Conservation (phyloP, 2,797 vertebrate species). For the Thalassophryne amazonica region DNA sequence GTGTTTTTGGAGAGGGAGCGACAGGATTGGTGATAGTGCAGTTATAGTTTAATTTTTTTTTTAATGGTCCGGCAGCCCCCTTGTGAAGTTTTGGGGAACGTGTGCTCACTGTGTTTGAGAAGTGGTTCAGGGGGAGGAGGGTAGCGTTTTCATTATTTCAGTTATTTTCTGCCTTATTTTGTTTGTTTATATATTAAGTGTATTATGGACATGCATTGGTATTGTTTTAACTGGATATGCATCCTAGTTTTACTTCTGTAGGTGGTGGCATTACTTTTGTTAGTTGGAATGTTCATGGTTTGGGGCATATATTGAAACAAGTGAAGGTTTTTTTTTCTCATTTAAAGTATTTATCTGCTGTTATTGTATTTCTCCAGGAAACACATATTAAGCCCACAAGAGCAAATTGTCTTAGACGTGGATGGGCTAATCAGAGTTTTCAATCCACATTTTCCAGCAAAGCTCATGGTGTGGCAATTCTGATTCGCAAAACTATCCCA, state of each 20-base stretch:
- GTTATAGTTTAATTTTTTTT: background rate
- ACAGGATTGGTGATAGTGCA: too few species aligned
- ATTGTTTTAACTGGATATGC: background rate
- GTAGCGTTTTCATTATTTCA: background rate
- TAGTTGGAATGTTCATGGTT: background rate
- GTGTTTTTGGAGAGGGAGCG: background rate
- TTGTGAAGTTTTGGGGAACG: too few species aligned
- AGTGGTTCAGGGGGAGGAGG: background rate
- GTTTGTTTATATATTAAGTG: background rate
- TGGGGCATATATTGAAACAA: background rate
- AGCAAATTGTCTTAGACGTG: too few species aligned
- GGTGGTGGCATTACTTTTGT: background rate
- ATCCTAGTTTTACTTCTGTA: background rate
- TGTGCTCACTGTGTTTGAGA: background rate
- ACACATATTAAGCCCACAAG: slow-evolving; percentile 3
- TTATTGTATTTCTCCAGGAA: slow-evolving; percentile 5
- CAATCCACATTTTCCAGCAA: slow-evolving; percentile 17
- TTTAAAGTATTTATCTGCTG: slow-evolving; percentile 11
- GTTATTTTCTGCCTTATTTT: background rate
- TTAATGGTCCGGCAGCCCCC: background rate
- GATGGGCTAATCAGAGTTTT: slow-evolving; percentile 9
- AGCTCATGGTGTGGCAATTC: slow-evolving; percentile 4
- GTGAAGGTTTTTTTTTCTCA: slow-evolving; percentile 7
- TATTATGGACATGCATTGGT: background rate
- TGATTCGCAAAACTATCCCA: background rate